A percentile compares a stretch with the other conserved stretches of the same genome.
Conservation (phyloP, 2,888 invertebrate genomes). For the Rhingia rostrata region DNA sequence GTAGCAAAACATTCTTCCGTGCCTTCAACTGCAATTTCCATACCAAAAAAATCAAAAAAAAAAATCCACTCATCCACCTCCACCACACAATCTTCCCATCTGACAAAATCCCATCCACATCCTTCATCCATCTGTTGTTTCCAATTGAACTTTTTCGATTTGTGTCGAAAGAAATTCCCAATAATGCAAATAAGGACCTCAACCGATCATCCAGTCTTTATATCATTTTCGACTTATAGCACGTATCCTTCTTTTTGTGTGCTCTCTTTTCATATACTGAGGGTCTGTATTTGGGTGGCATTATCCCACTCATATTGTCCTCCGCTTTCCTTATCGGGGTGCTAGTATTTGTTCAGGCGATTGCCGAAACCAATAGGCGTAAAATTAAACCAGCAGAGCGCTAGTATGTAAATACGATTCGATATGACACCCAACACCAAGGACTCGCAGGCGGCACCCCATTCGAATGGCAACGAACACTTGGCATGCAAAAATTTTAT, state of each 20-base stretch:
- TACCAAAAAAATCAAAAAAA: not conserved
- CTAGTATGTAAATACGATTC: conserved; percentile 72
- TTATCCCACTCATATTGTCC: not conserved
- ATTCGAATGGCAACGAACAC: conserved; percentile 38
- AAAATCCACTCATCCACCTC: not conserved
- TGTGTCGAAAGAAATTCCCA: conserved; percentile 67
- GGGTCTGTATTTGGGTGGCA: not conserved
- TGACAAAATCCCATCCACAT: conserved; percentile 15
- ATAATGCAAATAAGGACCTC: conserved; percentile 68
- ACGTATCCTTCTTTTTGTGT: conserved; percentile 11
- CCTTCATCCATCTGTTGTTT: conserved; percentile 4
- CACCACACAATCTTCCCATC: not conserved
- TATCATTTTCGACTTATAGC: conserved; percentile 64
- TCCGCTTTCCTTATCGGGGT: conserved; percentile 55
- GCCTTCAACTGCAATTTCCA: conserved; percentile 33
- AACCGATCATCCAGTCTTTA: conserved; percentile 36
- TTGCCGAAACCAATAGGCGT: conserved; percentile 83
- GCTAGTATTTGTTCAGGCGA: conserved; percentile 82
- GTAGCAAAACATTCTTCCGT: conserved; percentile 9
- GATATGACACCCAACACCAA: conserved; percentile 34
- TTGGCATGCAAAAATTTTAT: conserved; percentile 57
- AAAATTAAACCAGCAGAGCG: conserved; percentile 81
- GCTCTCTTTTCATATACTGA: conserved; percentile 13
- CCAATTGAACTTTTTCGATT: conserved; percentile 42
- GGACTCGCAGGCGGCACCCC: conserved; percentile 4